phyloP scores from a whole-genome alignment of 37 sponge, comb jelly and placozoan genomes.

The Chondrilla cf. caribensis region DNA sequence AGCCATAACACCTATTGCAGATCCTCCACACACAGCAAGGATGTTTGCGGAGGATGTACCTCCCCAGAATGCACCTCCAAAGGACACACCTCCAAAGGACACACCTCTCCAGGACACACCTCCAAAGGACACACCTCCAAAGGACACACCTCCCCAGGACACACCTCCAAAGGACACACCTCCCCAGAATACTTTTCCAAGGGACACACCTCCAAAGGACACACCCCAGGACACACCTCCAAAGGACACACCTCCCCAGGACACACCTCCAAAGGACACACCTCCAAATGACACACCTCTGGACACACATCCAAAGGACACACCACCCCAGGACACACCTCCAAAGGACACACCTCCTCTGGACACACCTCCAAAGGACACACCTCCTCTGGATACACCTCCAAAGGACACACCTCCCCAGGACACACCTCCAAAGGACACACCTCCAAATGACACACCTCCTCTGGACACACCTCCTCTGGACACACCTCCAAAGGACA shows the following conservation, averaged over 20 bases:
- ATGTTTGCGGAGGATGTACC: too few species aligned
- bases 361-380: background rate
- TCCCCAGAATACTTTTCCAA: background rate
- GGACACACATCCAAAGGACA: too few species aligned
- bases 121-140: too few species aligned
- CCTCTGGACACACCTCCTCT: background rate
- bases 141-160: too few species aligned
- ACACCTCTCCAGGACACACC: background rate
- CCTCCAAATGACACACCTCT: too few species aligned
- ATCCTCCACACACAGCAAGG: background rate
- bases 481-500: background rate
- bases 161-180: too few species aligned
- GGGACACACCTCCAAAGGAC: background rate
- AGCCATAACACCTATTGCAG: conserved; percentile 26
- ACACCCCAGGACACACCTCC: too few species aligned
- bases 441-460: background rate
- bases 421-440: too few species aligned
- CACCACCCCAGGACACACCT: background rate
- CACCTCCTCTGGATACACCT: too few species aligned
- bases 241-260: conserved; percentile 6
- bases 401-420: too few species aligned
- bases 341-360: background rate
- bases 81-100: background rate
- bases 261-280: too few species aligned
- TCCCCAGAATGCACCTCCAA: background rate